Evolutionary conservation across 2,888 invertebrate species (phyloP).

Genomic region (Coleophora deauratella): DNA sequence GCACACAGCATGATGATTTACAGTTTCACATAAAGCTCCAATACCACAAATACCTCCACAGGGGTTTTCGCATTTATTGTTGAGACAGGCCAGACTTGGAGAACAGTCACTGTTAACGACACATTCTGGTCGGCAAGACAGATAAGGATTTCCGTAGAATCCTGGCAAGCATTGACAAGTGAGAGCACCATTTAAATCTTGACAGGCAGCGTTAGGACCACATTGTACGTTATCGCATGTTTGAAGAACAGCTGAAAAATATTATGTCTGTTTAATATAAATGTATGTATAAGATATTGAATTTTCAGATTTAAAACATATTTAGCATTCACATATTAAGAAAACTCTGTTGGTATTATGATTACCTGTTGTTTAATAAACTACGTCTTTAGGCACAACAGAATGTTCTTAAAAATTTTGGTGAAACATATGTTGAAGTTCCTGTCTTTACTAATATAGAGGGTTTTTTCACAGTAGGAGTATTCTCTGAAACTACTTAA

Average conservation of each 20-base stretch:
- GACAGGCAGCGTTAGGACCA: constrained; percentile 82
- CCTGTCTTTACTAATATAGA: too few relatives aligned
- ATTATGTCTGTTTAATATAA: too few relatives aligned
- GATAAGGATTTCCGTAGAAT: constrained; percentile 86
- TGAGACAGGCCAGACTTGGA: constrained; percentile 80
- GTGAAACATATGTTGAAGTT: too few relatives aligned
- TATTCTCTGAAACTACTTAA: too few relatives aligned
- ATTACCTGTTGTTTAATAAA: too few relatives aligned
- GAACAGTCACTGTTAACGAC: constrained; percentile 87
- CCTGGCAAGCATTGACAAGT: constrained; percentile 82
- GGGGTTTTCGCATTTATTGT: constrained; percentile 84
- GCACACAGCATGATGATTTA: constrained; percentile 86
- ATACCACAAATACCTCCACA: constrained; percentile 84
- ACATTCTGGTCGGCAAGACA: constrained; percentile 86
- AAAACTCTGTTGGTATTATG: too few relatives aligned
- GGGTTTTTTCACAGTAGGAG: too few relatives aligned
- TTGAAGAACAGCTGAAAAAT: constrained; percentile 52
- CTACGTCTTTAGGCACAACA: too few relatives aligned
- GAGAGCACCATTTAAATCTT: constrained; percentile 76
- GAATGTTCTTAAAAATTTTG: too few relatives aligned
- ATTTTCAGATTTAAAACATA: constrained; percentile 3
- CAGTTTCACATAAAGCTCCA: constrained; percentile 80
- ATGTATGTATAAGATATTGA: constrained; percentile 10
- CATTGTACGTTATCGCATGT: constrained; percentile 82
- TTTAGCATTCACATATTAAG: background rate